Evolutionary conservation across 2,113 vertebrate species (phyloP), one percentile per base, ranked within the genome.

Genomic region (Lepisosteus oculatus): DNA sequence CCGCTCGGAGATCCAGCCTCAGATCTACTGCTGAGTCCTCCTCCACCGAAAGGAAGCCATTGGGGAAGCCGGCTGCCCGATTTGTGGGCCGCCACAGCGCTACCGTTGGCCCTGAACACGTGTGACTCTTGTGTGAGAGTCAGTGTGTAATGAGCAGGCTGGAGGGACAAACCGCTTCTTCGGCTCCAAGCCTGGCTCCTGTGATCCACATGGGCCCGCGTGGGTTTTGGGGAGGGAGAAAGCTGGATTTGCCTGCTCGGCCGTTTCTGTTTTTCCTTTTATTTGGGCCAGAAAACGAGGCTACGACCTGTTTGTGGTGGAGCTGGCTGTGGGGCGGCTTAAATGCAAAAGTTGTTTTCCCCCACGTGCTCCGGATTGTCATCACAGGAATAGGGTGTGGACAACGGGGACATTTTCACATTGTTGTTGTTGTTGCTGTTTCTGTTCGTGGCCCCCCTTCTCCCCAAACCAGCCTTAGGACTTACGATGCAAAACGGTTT

Each of bases 1-100:
- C 0, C 80, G 83, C 2, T 78, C 86, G 0, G 90, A 94, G 71
- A 92, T 93, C 14, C 82, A 91, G 80, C 90, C 17, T 29, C 89
- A 65, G 90, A 90, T 77, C 78, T 93, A 61, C 88, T 93, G 88
- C 83, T 93, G 85, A 91, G 43, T 15, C 44, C 43, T 1, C 8
- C 14, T 56, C 74, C 57, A 4, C 6, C 51, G 61, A 17, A 54
- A 69, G 63, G 68, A 42, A 74, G 67, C 76, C 72, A 63, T 73
- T 77, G 79, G 3, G 64, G 74, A 70, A 74, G 67, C 17, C 17
- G 17, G 17, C 17, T 29, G 17, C 17, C 17, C 17, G 17, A 29
- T n/a, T 1, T 29, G 17, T 29, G 17, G 17, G 17, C 17, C 17
- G 17, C 17, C 17, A 29, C 17, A 29, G 17, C 17, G 1, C 72